Percentiles rank a stretch among this genome's conserved stretches.
Evolutionary conservation across 2,888 invertebrate genomes (phyloP).

Genomic region (Lithophane leautieri): DNA sequence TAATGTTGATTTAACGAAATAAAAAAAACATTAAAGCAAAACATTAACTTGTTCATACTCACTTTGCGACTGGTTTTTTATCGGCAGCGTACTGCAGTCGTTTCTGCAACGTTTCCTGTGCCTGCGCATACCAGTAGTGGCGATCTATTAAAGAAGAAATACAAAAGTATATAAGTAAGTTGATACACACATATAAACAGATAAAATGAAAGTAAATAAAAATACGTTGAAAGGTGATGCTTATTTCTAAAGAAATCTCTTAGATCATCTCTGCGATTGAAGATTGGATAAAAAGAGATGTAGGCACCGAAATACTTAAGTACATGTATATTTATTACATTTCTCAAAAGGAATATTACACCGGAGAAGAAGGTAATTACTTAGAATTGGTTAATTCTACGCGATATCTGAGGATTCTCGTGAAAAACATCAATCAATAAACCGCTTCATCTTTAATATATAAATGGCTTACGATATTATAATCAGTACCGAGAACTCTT

Average conservation of each 20-base stretch:
- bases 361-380: too few relatives aligned
- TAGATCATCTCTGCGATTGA: too few relatives aligned
- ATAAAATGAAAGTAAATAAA: neutral
- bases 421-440: neutral
- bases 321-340: neutral
- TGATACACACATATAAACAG: too few relatives aligned
- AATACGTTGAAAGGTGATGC: too few relatives aligned
- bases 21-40: too few relatives aligned
- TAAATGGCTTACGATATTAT: neutral
- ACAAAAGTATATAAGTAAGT: neutral
- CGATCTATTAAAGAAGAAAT: conserved; percentile 82
- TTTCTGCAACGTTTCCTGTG: conserved; percentile 89
- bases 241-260: neutral
- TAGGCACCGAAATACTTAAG: neutral
- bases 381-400: too few relatives aligned
- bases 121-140: conserved; percentile 91
- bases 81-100: conserved; percentile 87
- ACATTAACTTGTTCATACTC: conserved; percentile 69
- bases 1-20: too few relatives aligned
- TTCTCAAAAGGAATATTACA: neutral
- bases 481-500: neutral
- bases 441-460: neutral
- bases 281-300: neutral
- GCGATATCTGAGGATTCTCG: neutral
- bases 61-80: conserved; percentile 88